Conservation (phyloP, 2,113 vertebrate genomes). For the Pygoscelis antarcticus region DNA sequence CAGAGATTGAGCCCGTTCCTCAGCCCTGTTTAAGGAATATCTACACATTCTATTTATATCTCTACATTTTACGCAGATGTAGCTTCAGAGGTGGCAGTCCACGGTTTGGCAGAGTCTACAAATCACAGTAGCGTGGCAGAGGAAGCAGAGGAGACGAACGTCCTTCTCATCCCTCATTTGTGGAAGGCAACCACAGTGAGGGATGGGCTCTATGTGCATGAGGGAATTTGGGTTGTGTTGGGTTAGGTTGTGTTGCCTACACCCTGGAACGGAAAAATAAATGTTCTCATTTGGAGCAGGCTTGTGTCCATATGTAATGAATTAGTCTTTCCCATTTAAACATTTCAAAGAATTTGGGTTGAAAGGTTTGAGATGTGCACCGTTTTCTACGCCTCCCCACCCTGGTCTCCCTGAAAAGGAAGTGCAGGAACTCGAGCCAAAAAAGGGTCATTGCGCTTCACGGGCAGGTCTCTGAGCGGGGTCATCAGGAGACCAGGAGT, state of each 20-base stretch:
- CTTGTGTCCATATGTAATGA: background rate
- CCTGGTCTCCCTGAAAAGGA: background rate
- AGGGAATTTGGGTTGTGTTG: background rate
- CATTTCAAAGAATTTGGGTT: background rate
- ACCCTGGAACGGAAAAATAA: background rate
- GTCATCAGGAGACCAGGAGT: background rate
- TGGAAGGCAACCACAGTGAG: background rate
- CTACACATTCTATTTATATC: background rate
- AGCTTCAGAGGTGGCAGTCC: background rate
- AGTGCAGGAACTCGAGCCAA: background rate
- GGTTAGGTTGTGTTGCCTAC: background rate
- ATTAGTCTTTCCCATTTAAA: background rate
- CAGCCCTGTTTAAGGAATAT: background rate
- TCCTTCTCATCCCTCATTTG: background rate
- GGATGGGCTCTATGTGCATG: fast-evolving
- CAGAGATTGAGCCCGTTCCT: background rate
- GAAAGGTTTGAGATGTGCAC: background rate
- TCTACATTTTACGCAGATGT: background rate
- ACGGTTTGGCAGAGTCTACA: background rate
- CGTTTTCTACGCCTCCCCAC: background rate
- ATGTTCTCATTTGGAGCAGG: background rate
- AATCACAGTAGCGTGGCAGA: background rate
- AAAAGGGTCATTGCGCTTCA: fast-evolving
- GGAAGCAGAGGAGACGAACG: background rate
- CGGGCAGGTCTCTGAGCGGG: background rate